Conservation (phyloP, 2,888 invertebrate species). For the Phyllotreta striolata region DNA sequence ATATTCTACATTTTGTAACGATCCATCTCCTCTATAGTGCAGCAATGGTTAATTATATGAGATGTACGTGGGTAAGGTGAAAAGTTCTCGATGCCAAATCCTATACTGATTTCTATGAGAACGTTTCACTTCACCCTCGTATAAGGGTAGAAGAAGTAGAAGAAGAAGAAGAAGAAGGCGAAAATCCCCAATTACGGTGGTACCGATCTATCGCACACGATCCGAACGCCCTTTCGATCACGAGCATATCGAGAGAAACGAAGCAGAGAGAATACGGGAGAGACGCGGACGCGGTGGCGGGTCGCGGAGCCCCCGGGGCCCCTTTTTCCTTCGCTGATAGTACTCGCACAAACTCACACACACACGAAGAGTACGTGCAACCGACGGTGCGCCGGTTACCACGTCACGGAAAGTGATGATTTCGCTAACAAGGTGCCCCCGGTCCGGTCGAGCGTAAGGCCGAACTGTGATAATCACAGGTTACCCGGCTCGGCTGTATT, state of each 20-base stretch:
- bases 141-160: too few relatives aligned
- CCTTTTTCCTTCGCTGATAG: slow-evolving; percentile 35
- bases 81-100: too few relatives aligned
- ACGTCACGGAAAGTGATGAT: slow-evolving; percentile 59
- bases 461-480: slow-evolving; percentile 58
- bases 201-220: slow-evolving; percentile 12
- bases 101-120: too few relatives aligned
- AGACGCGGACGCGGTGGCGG: slow-evolving; percentile 29
- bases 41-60: too few relatives aligned
- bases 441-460: slow-evolving; percentile 51
- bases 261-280: not conserved
- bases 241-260: slow-evolving; percentile 3
- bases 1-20: too few relatives aligned
- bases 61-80: too few relatives aligned
- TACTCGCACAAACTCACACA: too few relatives aligned
- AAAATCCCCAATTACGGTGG: slow-evolving; percentile 3
- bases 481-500: slow-evolving; percentile 51
- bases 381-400: slow-evolving; percentile 42
- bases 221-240: slow-evolving; percentile 16
- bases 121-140: too few relatives aligned
- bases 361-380: not conserved
- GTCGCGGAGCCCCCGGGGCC: slow-evolving; percentile 36
- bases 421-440: slow-evolving; percentile 60
- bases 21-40: too few relatives aligned
- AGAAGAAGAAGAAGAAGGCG: not conserved